These are phyloP conservation scores for Podilymbus podiceps DNA, from an alignment of 2,113 vertebrate species.

Conservation along the genomic window DNA sequence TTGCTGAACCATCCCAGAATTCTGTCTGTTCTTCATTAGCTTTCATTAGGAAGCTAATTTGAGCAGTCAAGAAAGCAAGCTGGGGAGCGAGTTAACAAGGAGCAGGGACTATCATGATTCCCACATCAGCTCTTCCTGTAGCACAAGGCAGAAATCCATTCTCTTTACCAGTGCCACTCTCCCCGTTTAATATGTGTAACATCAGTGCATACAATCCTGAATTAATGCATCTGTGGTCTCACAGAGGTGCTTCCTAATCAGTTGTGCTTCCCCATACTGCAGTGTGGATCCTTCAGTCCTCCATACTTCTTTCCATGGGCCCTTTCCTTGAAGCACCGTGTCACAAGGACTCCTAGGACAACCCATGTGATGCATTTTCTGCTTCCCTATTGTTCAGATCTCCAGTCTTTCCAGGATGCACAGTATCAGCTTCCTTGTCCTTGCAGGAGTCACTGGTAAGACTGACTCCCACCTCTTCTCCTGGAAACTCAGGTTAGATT, in stretches of 20 bases:
- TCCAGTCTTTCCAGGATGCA: background rate
- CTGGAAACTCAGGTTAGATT: background rate
- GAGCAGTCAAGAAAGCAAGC: background rate
- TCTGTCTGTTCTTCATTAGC: background rate
- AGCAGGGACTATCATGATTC: background rate
- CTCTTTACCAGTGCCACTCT: background rate
- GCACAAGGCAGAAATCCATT: background rate
- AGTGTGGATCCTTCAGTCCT: background rate
- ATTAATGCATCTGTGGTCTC: background rate
- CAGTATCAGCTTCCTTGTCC: background rate
- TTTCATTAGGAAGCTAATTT: background rate
- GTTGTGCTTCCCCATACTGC: background rate
- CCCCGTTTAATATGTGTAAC: background rate
- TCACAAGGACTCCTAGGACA: background rate
- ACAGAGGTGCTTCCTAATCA: background rate
- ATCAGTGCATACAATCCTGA: fast-evolving
- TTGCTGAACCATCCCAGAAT: background rate
- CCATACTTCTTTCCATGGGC: background rate
- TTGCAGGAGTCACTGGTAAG: background rate
- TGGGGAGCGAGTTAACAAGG: background rate
- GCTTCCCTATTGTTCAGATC: background rate
- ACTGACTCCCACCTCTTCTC: background rate
- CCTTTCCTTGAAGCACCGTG: background rate
- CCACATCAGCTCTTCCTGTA: background rate
- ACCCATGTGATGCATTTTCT: background rate